Evolutionary conservation across 2,888 invertebrate species (phyloP), one percentile per base, ranked within the genome.

Genomic region (Ophion ellenae): DNA sequence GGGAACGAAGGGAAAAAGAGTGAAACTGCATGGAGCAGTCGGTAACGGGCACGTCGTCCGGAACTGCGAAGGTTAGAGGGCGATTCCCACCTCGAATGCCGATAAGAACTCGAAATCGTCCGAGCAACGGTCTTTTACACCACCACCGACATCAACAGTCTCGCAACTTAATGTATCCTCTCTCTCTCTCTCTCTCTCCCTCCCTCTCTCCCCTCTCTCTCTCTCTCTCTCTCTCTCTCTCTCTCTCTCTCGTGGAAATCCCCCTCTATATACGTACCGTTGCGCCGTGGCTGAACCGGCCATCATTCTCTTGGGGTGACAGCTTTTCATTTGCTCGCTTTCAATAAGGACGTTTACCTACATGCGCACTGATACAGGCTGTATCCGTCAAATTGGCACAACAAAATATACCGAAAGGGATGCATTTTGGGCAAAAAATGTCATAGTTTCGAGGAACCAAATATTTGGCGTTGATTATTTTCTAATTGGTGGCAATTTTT

Each of bases 31-130:
- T 73, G 81, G 81, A 83, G 74, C 77, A 78, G 74, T 86, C 71
- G 61, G 86, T 83, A 83, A 78, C 77, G 83, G 81, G 77, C 83
- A 83, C 86, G 86, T 86, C 83, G 80, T 69, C 81, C 86, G 74
- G 86, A 78, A 81, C 83, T 83, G 75, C 80, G 81, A 86, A 86
- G 86, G 86, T 86, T 86, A 86, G 86, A 81, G 86, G 83, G 80
- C 83, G 86, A 86, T 86, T 86, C 81, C 81, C 83, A 86, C 86
- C 86, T 86, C 81, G 81, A 86, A 83, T 78, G 81, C 86, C 83
- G 86, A 86, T 86, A 86, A 86, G 86, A 86, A 86, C 86, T 86
- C 83, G 74, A 77, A 86, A 86, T 86, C 86, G 83, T 77, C 77
- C 83, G 78, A 77, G 67, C 57, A 77, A 67, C 63, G 80, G 83